Evolutionary conservation across 2,113 vertebrate species (phyloP).

Genomic region (Centropus bengalensis): DNA sequence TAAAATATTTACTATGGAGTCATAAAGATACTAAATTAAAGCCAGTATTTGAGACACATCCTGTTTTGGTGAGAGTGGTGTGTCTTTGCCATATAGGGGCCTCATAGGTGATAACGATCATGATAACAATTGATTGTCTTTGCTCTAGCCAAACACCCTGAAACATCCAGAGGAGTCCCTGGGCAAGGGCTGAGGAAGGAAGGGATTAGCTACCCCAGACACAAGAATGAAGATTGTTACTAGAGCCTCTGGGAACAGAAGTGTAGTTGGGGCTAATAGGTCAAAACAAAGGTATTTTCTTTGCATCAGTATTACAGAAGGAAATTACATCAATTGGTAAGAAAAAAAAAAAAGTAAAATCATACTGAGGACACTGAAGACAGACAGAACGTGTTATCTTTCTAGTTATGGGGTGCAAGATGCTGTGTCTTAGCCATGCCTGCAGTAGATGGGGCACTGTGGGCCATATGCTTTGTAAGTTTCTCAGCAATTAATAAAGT

Average conservation of each 20-base stretch:
- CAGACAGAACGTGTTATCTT: background rate
- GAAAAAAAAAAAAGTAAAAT: background rate
- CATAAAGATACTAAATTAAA: background rate
- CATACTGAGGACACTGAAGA: background rate
- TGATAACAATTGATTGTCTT: background rate
- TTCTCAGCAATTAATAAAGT: slow-evolving; percentile 4
- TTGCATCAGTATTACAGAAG: background rate
- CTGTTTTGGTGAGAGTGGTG: background rate
- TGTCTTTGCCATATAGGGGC: background rate
- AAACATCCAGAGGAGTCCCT: background rate
- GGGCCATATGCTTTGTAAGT: background rate
- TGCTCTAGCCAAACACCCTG: background rate
- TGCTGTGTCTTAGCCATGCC: background rate
- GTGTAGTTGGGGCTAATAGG: background rate
- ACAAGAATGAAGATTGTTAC: background rate
- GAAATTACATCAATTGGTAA: background rate
- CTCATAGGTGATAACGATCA: background rate
- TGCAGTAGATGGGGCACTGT: background rate
- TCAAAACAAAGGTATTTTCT: background rate
- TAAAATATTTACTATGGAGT: background rate
- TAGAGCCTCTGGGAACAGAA: background rate
- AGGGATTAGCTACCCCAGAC: background rate
- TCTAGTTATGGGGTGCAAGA: background rate
- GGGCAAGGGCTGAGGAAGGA: background rate
- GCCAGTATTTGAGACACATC: background rate